phyloP scores from a whole-genome alignment of 2,888 invertebrate genomes.

The Agrotis exclamationis region DNA sequence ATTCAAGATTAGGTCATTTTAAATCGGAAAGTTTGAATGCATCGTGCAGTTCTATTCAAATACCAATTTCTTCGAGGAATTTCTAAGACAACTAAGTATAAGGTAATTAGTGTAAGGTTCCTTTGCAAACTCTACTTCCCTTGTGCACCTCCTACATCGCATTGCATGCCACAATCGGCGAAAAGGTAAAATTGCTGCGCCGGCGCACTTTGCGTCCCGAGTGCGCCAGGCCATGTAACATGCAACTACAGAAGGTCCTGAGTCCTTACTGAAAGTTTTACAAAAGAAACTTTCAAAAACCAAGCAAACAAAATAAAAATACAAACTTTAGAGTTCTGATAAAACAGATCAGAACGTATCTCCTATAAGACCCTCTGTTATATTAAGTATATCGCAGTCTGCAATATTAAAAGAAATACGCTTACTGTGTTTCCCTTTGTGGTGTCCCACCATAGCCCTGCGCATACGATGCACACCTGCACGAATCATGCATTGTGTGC shows the following conservation, averaged over 20 bases:
- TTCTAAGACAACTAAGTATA: background rate
- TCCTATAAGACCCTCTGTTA: background rate
- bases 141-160: conserved; percentile 66
- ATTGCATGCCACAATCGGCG: conserved; percentile 78
- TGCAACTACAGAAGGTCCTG: conserved; percentile 29
- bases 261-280: background rate
- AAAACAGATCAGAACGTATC: background rate
- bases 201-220: conserved; percentile 69
- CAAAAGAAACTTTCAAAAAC: background rate
- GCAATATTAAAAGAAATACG: background rate
- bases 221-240: conserved; percentile 9
- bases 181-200: conserved; percentile 79
- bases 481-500: conserved; percentile 62
- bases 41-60: background rate
- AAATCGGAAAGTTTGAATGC: background rate
- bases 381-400: rapidly evolving
- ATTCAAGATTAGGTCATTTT: background rate
- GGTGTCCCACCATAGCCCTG: conserved; percentile 51
- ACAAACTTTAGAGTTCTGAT: background rate
- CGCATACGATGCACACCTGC: conserved; percentile 56
- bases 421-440: conserved; percentile 21
- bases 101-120: conserved; percentile 26
- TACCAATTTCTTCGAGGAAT: too few species aligned
- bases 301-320: background rate
- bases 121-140: conserved; percentile 74